Base-by-base conservation (phyloP, 2,113 vertebrate genomes). In the Microtus ochrogaster region DNA sequence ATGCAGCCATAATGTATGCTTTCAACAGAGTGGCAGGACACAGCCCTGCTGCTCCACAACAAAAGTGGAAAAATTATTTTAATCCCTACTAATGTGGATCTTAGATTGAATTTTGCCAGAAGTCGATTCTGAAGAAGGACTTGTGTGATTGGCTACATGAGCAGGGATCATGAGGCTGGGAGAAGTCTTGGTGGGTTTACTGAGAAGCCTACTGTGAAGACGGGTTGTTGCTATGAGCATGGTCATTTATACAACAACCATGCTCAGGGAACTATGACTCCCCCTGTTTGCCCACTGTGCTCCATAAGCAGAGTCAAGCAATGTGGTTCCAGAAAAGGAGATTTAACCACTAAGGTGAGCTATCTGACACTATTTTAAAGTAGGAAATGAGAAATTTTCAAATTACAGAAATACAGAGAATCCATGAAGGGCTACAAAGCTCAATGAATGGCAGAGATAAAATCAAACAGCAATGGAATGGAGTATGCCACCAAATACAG, bases 341-440 rank as follows among this genome's bases (percentile, higher is more conserved):
- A 74, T 52, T 78, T 74, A 90, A n/a, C 7, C 14, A 90, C 2
- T 24, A 16, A 79, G 4, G 84, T 63, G 36, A 44, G 30, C 22
- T 88, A 63, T 22, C 33, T 63, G 33, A 76, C 65, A 24, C 8
- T 22, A 89, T 30, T 52, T n/a, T 52, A 72, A 70, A 87, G 41
- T 85, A 28, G 41, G 17, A n/a, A 70, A 70, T 52, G 11, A 66
- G 7, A 58, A 89, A 63, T 77, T 91, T 19, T 36, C 26, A 68
- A 76, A 73, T 74, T 88, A 55, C 10, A 83, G 72, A 89, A 52
- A 94, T 66, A 39, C 21, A 78, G 9, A 86, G 22, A 90, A 74
- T 0, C 5, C 72, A 33, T 1, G 17, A 33, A 21, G 73, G 24
- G 30, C 8, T 61, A 6, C 14, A 49, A 21, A 22, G 22, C 39